Percentiles rank a stretch among this genome's conserved stretches.
These are phyloP conservation scores for Papilio protenor DNA, from an alignment of 2,888 invertebrate genomes.

Conservation along the genomic window DNA sequence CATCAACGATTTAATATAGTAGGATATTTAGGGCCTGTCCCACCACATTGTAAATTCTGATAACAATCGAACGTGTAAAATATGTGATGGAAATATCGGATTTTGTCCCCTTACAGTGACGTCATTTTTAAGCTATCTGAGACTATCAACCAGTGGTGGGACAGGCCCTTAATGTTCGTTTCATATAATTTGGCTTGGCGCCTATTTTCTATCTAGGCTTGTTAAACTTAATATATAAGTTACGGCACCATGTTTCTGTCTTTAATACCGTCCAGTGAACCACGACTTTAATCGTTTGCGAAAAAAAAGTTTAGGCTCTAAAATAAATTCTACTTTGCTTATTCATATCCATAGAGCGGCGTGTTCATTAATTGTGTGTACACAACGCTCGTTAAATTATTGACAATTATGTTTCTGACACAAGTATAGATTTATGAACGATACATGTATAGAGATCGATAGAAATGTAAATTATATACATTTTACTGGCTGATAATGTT, in stretches of 20 bases:
- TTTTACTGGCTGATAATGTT: no score
- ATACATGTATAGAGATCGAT: constrained; percentile 43
- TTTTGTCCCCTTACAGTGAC: no score
- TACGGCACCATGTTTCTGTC: constrained; percentile 70
- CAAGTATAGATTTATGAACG: constrained; percentile 42
- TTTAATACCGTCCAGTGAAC: constrained; percentile 81
- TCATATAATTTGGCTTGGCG: constrained; percentile 60
- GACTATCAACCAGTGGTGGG: no score
- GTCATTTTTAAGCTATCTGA: no score
- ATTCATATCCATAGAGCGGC: constrained; percentile 19
- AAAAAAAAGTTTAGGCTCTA: constrained; percentile 28
- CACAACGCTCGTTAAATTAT: constrained; percentile 16
- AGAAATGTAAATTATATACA: no score
- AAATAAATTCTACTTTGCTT: constrained; percentile 28
- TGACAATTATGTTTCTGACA: constrained; percentile 34
- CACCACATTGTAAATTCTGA: no score
- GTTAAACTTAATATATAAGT: constrained; percentile 58
- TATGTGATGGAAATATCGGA: no score
- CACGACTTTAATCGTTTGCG: constrained; percentile 47
- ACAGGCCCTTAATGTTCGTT: constrained; percentile 51
- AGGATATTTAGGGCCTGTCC: constrained; percentile 45
- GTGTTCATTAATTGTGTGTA: neutral
- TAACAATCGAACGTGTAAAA: no score
- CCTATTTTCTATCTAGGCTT: constrained; percentile 58
- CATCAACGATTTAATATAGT: constrained; percentile 69